Evolutionary conservation across 2,113 vertebrate species (phyloP).

Genomic region (Deroptyus accipitrinus): DNA sequence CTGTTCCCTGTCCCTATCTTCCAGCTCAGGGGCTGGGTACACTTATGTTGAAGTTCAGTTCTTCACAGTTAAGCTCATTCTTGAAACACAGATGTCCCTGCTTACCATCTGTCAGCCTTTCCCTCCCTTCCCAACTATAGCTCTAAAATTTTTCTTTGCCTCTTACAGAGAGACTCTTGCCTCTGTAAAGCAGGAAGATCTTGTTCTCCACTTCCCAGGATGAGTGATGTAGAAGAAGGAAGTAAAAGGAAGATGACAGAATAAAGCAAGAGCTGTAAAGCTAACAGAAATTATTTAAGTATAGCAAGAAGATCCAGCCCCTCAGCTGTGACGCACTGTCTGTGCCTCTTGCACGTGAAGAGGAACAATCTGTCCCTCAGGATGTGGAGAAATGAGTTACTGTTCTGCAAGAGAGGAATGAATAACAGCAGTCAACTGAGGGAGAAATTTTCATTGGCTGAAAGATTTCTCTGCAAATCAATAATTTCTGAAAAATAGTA

Average conservation of each 20-base stretch:
- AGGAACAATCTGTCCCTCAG: background rate
- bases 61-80: background rate
- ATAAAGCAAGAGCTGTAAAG: background rate
- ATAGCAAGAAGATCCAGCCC: background rate
- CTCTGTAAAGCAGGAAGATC: background rate
- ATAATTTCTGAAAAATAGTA: background rate
- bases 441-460: background rate
- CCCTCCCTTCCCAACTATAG: background rate
- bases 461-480: background rate
- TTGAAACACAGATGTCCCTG: background rate
- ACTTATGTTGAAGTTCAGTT: background rate
- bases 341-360: background rate
- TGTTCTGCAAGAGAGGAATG: background rate
- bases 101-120: background rate
- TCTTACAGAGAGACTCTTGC: background rate
- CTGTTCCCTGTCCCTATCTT: background rate
- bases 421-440: background rate
- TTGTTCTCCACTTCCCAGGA: background rate
- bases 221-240: background rate
- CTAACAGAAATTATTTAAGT: conserved; percentile 11
- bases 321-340: background rate
- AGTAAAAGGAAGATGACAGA: background rate
- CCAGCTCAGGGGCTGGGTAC: background rate
- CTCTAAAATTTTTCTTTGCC: background rate
- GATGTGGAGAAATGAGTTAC: background rate